Evolutionary conservation across 2,888 invertebrate species (phyloP), one percentile per base, ranked within the genome.

Genomic region (Tenodera sinensis): DNA sequence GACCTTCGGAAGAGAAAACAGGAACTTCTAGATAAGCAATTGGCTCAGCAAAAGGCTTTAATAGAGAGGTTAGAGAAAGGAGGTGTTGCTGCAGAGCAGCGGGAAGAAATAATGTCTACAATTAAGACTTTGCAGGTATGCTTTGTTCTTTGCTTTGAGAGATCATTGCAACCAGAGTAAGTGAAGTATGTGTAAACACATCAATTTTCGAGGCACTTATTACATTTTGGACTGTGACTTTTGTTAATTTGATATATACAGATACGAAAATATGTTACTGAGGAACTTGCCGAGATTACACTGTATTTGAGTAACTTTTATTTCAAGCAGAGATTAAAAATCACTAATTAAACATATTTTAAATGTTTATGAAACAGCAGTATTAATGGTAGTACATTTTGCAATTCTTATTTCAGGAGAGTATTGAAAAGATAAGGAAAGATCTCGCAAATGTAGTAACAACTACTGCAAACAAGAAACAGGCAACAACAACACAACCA

Each of bases 1-100:
- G 97, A 98, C 92, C 94, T 98, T 92, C 96, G 97, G 89, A 97
- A 97, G 92, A 95, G 98, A 0, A 98, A 98, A 91, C 97, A 98
- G 92, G 97, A 97, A 91, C 93, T 99, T 90, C 93, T 99, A n/a
- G 96, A 98, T 91, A 98, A 97, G 90, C 98, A 98, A 92, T 94
- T 99, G n/a, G 96, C 96, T 71, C 97, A 98, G 92, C 98, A 98
- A 94, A 97, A 97, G 92, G 93, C 96, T 88, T 94, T 98, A 34
- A 96, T 99, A 90, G 96, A 97, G 91, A 95, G 97, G 90, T 94
- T 98, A 47, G 98, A 98, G 92, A 96, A 96, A 88, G 96, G 96
- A 94, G 95, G 95, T 90, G 95, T 95, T 0, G 93, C 95, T 14
- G 96, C 96, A n/a, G 95, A 96, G 9, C 97, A 98, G 92, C 96